Evolutionary conservation across 2,888 invertebrate species (phyloP), one percentile per base, ranked within the genome.

Genomic region (Drosophila tripunctata): DNA sequence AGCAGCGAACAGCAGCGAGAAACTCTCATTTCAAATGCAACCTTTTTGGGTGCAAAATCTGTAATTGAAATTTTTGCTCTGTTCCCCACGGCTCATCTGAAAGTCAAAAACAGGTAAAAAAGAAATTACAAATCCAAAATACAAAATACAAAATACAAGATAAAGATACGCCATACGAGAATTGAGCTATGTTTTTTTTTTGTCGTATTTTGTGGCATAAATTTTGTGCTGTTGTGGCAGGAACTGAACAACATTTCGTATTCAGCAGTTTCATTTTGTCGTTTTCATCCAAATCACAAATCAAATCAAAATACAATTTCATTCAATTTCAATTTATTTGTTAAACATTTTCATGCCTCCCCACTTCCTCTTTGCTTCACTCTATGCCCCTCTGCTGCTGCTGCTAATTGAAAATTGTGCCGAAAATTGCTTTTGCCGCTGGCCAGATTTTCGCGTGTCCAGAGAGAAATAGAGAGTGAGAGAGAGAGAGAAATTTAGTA

Each of bases 21-120:
- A 27, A 36, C 17, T 41, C 31, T 21, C 40, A 51, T 51, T 35
- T 15, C 10, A 41, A 35, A 48, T 43, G 14, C 43, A 33, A 22
- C 31, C 48, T 35, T 21, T 58, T 57, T 60, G 67, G 56, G 84
- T 80, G 74, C 82, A 86, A 74, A 81, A 83, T 82, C 68, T 83
- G 86, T 71, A 70, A 83, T 86, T 86, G 74, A 86, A 86, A 83
- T 83, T 66, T n/a, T n/a, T n/a, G n/a, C n/a, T n/a, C n/a, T 50
- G 35, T 56, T 24, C 10, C 4, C 8, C 27, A 27, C 7, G 3
- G 12, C 65, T 63, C 66, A 85, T 79, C 72, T 79, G 50, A 65
- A 81, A 81, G 77, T 78, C 82, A 66, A 85, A 78, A 65, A 48
- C 80, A 85, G 80, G 80, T 81, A 81, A 80, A 24, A 33, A 4